A percentile compares a stretch with the other conserved stretches of the same genome.
Evolutionary conservation across 2,888 invertebrate genomes (phyloP).

Genomic region (Netelia fuscicornis): DNA sequence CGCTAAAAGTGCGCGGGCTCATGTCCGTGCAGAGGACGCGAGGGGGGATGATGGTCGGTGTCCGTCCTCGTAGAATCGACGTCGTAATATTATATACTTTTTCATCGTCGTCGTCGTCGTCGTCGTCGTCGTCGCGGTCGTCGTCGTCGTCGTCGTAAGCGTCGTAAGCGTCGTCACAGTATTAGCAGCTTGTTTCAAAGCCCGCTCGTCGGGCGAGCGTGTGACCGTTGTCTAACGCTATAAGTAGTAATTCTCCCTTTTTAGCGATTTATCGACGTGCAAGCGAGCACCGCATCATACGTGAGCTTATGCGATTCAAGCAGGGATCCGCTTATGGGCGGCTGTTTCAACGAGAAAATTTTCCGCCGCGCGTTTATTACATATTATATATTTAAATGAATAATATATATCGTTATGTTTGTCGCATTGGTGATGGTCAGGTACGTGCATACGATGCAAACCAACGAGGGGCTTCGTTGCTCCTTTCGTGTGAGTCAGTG

Average conservation of each 20-base stretch:
- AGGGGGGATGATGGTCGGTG: conserved; percentile 1
- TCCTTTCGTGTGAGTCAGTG: not conserved
- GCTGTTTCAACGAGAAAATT: conserved; percentile 26
- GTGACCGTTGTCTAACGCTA: conserved; percentile 46
- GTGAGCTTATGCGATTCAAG: conserved; percentile 42
- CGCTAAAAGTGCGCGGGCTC: conserved; percentile 27
- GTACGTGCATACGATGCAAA: not conserved
- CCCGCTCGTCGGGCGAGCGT: conserved; percentile 11
- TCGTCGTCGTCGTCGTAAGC: conserved; percentile 12
- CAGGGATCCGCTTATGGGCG: conserved; percentile 53
- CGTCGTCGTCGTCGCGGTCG: not conserved
- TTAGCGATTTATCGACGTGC: conserved; percentile 63
- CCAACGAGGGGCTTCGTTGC: not conserved
- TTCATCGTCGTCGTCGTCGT: conserved; percentile 20
- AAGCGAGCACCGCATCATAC: conserved; percentile 12
- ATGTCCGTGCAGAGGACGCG: conserved; percentile 13
- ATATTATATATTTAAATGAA: not conserved
- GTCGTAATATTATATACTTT: not conserved
- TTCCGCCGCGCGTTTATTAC: not conserved
- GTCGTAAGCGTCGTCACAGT: conserved; percentile 21
- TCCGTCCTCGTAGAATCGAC: conserved; percentile 25
- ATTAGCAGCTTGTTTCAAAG: conserved; percentile 24
- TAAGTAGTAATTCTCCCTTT: conserved; percentile 54
- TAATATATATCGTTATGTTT: not conserved
- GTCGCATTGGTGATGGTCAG: not conserved